Base-by-base conservation (phyloP, 2,888 invertebrate species). In the Orchesellides sinensis region DNA sequence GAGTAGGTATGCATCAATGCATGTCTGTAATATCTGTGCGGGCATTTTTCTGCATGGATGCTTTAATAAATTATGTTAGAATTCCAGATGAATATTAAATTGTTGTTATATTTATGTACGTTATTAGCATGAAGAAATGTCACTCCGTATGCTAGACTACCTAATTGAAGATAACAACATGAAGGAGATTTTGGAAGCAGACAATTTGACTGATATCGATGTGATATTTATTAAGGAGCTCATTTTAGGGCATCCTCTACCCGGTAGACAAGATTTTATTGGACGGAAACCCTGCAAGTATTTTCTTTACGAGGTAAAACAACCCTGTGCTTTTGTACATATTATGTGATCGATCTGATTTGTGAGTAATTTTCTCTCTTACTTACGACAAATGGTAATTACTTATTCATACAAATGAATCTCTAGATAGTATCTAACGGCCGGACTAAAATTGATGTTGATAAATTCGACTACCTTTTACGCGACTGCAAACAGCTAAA, bases 401-500 rank as follows among this genome's bases (percentile, higher is more conserved):
- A 14, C 35, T 40, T 2, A 65, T 40, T 45, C 3, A 8, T 25
- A 14, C n/a, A 23, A 25, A 6, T 72, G 1, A 12, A 19, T 14
- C 25, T 86, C n/a, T 86, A 92, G 92, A 92, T 94, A 84, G 92
- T 93, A 0, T 91, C 92, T 61, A 93, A 94, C 89, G 91, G 91
- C 82, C 89, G 90, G 40, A 92, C 91, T 84, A 92, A 92, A 8
- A 90, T 93, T 19, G 93, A 94, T 89, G 93, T 94, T 0, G 94
- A 94, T 89, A 93, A 93, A 89, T 93, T 92, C 92, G 94, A 94
- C 88, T 94, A 94, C 88, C 90, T 94, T 61, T 89, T 92, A 19
- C 90, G 94, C 23, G 94, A 94, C 88, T 90, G 91, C 54, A 89
- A 90, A 70, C 90, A 90, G 85, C 88, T 92, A 17, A 92, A 92